These are phyloP conservation scores for Mamestra configurata DNA, from an alignment of 1,140 invertebrate genomes.

Conservation along the genomic window DNA sequence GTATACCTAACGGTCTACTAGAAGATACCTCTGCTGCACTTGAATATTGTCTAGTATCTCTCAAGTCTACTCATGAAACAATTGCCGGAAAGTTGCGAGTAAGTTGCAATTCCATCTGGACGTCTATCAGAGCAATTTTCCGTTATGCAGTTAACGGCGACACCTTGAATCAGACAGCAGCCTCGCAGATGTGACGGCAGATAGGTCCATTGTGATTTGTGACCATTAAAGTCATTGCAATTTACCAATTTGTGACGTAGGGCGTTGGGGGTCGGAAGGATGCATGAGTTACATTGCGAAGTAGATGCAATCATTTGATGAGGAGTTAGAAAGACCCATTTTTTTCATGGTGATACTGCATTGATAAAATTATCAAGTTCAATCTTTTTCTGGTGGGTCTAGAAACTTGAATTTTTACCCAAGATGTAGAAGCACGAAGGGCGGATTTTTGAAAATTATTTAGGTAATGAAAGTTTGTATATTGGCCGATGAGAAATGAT, in stretches of 20 bases:
- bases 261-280: constrained; percentile 1
- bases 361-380: too few species aligned
- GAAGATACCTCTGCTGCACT: too few species aligned
- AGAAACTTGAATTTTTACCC: too few species aligned
- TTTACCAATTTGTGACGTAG: constrained; percentile 35
- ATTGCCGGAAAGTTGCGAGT: constrained; percentile 21
- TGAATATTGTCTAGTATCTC: too few species aligned
- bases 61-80: background rate
- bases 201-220: constrained; percentile 42
- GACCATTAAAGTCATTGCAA: constrained; percentile 46
- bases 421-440: too few species aligned
- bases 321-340: background rate
- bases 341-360: too few species aligned
- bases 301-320: background rate
- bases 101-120: background rate
- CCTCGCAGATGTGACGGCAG: background rate
- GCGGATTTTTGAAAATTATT: too few species aligned
- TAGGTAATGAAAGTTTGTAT: too few species aligned
- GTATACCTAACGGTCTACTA: too few species aligned
- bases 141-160: constrained; percentile 29
- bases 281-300: background rate
- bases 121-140: constrained; percentile 18
- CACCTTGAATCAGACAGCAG: constrained; percentile 29
- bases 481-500: too few species aligned
- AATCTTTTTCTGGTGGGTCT: too few species aligned